Base-by-base conservation (phyloP, 2,113 vertebrate genomes). In the Gymnobelideus leadbeateri region DNA sequence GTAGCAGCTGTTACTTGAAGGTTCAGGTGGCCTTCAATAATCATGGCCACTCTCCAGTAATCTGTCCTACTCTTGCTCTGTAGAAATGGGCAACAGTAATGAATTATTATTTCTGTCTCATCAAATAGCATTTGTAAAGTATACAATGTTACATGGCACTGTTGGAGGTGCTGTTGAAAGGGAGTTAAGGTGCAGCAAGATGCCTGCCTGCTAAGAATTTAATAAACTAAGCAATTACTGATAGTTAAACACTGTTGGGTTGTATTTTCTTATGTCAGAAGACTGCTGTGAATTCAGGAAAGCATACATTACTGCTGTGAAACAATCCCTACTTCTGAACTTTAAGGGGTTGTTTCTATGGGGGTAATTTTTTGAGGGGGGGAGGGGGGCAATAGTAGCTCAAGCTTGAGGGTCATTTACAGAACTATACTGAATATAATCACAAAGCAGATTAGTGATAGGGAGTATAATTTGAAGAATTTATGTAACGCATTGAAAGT, bases 401-500 rank as follows among this genome's bases (percentile, higher is more conserved):
- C 19, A 84, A 43, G 19, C 2, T 23, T 84, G 68, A 84, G n/a
- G 19, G 2, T 23, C n/a, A 43, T 23, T 84, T 84, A 43, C 19
- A 84, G 68, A 84, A 84, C 19, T 84, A 43, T 43, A 37, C 9
- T 28, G 25, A 19, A 16, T 55, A 53, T 68, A 77, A 93, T 54
- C 54, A 93, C 46, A 89, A 94, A 94, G 68, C 43, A 92, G 89
- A 84, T 96, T 92, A 91, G 77, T 91, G 91, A 49, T 95, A 96
- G 53, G 53, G 92, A 46, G 95, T 92, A 90, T 97, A 94, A 94
- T 16, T 96, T 91, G 89, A 91, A 50, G 46, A 95, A 54, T 95
- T 93, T 50, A 21, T 91, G 50, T 95, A 26, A 43, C 94, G 92
- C 91, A 57, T 94, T 94, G 93, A 96, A 95, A 96, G 94, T 95